These are phyloP conservation scores for Philopotamus ludificatus DNA, from an alignment of 1,140 invertebrate genomes.

Conservation along the genomic window DNA sequence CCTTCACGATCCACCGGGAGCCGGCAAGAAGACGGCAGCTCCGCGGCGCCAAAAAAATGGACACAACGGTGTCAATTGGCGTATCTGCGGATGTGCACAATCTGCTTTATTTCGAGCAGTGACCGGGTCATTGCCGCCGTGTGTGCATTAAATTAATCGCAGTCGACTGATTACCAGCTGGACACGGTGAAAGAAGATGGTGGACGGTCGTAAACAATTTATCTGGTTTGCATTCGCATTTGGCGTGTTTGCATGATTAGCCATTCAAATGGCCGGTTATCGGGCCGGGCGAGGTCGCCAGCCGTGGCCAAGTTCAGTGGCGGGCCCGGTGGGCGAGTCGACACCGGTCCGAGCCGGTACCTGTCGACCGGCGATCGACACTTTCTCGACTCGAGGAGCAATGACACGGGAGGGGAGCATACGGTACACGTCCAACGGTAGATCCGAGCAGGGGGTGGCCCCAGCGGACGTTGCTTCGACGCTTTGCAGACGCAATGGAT, in stretches of 20 bases:
- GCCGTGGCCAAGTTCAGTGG: neutral
- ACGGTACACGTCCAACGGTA: neutral
- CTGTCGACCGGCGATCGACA: neutral
- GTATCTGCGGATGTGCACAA: neutral
- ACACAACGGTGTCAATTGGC: too few relatives aligned
- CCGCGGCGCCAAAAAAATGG: too few relatives aligned
- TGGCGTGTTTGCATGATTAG: neutral
- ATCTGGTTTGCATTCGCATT: neutral
- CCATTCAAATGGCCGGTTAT: neutral
- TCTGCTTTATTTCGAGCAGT: too few relatives aligned
- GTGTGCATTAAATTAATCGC: neutral
- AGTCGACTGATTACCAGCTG: too few relatives aligned
- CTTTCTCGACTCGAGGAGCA: neutral
- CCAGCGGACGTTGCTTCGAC: neutral
- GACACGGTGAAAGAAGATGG: neutral
- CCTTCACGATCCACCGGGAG: too few relatives aligned
- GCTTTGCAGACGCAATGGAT: neutral
- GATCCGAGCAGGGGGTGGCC: neutral
- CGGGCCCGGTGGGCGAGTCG: neutral
- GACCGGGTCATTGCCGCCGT: neutral
- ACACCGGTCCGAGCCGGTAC: neutral
- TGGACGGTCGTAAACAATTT: neutral
- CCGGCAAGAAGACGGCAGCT: neutral
- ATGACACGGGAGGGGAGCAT: neutral
- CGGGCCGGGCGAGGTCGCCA: neutral